Evolutionary conservation across 1,140 invertebrate genomes (phyloP).

Genomic region (Pentalonia nigronervosa): DNA sequence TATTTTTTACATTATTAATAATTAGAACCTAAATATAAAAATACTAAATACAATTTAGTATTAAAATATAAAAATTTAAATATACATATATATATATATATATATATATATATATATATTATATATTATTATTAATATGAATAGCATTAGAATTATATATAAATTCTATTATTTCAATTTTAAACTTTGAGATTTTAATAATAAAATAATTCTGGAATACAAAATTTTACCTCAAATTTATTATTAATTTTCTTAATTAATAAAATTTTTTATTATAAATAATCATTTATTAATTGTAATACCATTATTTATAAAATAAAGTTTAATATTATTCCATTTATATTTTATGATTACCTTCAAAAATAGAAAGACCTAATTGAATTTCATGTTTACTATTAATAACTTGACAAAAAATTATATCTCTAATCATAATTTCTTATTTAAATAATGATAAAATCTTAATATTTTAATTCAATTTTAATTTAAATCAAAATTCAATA

Average conservation of each 20-base stretch:
- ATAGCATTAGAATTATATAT: too few species aligned
- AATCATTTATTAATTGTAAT: background rate
- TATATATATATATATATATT: too few species aligned
- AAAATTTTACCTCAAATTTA: background rate
- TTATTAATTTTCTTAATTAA: background rate
- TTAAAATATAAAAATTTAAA: too few species aligned
- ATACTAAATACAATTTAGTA: too few species aligned
- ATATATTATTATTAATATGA: too few species aligned
- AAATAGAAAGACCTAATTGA: background rate
- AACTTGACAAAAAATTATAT: background rate
- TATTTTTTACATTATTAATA: too few species aligned
- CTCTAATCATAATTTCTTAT: constrained; percentile 13
- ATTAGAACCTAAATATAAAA: too few species aligned
- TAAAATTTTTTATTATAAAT: background rate
- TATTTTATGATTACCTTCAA: background rate
- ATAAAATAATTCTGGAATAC: background rate
- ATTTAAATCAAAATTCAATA: too few species aligned
- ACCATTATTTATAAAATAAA: background rate
- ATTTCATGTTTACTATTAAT: background rate
- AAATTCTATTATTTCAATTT: background rate
- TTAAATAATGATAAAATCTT: background rate
- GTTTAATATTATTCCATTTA: background rate
- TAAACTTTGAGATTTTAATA: background rate
- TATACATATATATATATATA: too few species aligned
- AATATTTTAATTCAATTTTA: background rate